Conservation (phyloP, 2,113 vertebrate genomes). For the Heterochromis multidens region DNA sequence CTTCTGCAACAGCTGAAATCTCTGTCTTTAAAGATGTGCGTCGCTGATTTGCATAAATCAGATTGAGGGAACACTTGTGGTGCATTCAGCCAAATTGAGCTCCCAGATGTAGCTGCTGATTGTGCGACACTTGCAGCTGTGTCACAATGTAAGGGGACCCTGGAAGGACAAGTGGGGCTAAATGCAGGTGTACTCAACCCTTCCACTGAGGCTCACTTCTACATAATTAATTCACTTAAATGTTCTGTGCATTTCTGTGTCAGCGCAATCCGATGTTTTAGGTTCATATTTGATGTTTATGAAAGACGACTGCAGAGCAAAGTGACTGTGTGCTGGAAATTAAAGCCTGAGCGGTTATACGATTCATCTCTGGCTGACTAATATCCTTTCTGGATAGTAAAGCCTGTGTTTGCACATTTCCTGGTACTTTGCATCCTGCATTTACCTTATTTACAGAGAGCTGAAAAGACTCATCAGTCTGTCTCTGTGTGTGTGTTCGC, state of each 20-base stretch:
- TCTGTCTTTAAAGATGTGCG: not conserved
- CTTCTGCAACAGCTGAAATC: not conserved
- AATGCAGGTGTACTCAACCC: conserved; percentile 25
- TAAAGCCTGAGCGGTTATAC: not conserved
- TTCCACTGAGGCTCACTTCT: not conserved
- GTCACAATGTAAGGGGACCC: not conserved
- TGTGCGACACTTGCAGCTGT: conserved; percentile 15
- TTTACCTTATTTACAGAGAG: conserved; percentile 23
- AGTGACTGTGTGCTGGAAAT: not conserved
- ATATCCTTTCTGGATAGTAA: not conserved
- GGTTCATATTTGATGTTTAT: not conserved
- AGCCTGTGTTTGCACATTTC: not conserved
- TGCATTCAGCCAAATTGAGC: conserved; percentile 3
- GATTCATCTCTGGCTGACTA: not conserved
- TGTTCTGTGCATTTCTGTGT: not conserved
- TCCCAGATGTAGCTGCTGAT: conserved; percentile 23
- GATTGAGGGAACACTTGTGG: conserved; percentile 23
- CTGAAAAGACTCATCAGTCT: not conserved
- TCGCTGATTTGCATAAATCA: conserved; percentile 28
- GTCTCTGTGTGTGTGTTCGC: not conserved
- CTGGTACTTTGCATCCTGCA: not conserved
- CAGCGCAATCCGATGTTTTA: not conserved
- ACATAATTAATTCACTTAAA: not conserved
- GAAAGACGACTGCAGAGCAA: not conserved
- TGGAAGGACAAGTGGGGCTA: conserved; percentile 5